Percentiles rank a stretch among this genome's conserved stretches.
phyloP scores from a whole-genome alignment of 2,888 invertebrate genomes.

The Macrophya annulata region DNA sequence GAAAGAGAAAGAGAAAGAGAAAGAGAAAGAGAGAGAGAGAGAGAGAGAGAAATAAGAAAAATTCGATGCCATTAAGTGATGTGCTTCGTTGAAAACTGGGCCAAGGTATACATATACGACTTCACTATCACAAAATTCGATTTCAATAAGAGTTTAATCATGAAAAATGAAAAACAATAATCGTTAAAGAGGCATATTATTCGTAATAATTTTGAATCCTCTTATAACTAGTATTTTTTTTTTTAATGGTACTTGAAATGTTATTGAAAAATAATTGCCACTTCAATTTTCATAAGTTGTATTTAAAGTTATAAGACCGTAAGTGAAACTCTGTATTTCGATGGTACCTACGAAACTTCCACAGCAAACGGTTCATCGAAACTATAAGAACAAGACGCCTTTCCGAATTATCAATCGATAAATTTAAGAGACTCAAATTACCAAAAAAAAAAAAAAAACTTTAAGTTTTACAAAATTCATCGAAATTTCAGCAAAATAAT shows the following conservation, averaged over 20 bases:
- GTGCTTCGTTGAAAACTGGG: not conserved
- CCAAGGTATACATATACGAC: not conserved
- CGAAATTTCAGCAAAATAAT: not conserved
- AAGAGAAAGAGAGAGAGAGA: not conserved
- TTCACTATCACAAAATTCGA: not conserved
- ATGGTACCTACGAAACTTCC: not conserved
- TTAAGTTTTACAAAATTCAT: too few species aligned
- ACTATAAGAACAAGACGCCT: not conserved
- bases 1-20: not conserved
- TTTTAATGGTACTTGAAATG: not conserved
- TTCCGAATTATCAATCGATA: not conserved
- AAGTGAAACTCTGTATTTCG: not conserved
- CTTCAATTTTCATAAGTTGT: not conserved
- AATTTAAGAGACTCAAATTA: too few species aligned
- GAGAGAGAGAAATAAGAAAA: not conserved
- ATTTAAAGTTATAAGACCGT: not conserved
- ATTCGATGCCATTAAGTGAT: not conserved
- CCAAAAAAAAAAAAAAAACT: too few species aligned
- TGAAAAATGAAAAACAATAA: not conserved
- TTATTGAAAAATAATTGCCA: not conserved
- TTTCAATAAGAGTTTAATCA: not conserved
- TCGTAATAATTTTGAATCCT: too few species aligned
- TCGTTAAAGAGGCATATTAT: not conserved
- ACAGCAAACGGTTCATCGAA: not conserved
- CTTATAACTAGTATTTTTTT: not conserved